These are phyloP conservation scores for Apteryx mantelli DNA, from an alignment of 2,113 vertebrate genomes.

Conservation along the genomic window DNA sequence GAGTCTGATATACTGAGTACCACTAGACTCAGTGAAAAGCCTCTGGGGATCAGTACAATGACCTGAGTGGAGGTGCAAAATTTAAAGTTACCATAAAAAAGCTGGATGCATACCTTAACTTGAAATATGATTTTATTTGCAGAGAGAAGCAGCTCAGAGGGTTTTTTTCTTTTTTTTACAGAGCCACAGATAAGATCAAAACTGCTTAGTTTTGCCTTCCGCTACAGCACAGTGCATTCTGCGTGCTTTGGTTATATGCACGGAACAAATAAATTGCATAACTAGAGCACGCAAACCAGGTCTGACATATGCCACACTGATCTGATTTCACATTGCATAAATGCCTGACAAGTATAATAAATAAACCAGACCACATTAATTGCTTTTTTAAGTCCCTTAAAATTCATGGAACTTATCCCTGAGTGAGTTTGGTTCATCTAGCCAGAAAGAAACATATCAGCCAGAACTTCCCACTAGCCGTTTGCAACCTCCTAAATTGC, in stretches of 20 bases:
- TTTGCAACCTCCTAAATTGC: background rate
- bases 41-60: background rate
- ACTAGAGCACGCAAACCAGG: background rate
- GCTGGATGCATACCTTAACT: background rate
- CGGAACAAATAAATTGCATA: background rate
- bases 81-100: background rate
- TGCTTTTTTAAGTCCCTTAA: background rate
- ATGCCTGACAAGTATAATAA: background rate
- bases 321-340: background rate
- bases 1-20: background rate
- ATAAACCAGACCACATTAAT: slow-evolving; percentile 26
- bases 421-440: background rate
- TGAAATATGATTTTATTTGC: background rate
- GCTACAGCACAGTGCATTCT: background rate
- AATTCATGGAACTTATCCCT: background rate
- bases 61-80: background rate
- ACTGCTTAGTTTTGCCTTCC: background rate
- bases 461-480: background rate
- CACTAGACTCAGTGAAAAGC: background rate
- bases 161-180: background rate
- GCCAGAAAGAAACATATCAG: background rate
- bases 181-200: background rate
- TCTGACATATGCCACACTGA: background rate
- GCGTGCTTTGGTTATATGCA: background rate
- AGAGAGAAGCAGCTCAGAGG: background rate